phyloP scores from a whole-genome alignment of 92 coral and sea anemone species.

The Phenganax marumi region DNA sequence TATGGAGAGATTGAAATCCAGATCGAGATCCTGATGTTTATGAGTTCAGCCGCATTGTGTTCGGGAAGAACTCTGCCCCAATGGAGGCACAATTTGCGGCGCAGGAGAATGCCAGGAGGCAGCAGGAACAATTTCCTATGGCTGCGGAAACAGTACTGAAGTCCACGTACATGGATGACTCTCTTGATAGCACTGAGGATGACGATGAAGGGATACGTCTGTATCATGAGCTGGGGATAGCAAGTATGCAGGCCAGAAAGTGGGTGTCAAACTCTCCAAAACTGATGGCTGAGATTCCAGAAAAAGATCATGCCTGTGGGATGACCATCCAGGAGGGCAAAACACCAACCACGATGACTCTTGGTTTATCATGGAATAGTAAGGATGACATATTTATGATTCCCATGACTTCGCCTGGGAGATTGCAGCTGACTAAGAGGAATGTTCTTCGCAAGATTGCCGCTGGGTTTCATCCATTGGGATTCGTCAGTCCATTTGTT shows the following conservation, averaged over 20 bases:
- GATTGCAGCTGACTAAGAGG: slow-evolving; percentile 48
- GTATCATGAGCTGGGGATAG: slow-evolving; percentile 41
- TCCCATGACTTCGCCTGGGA: slow-evolving; percentile 32
- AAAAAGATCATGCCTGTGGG: slow-evolving; percentile 53
- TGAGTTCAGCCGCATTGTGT: no score
- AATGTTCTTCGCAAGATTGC: slow-evolving; percentile 53
- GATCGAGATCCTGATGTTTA: no score
- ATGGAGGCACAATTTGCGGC: no score
- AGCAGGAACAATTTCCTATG: no score
- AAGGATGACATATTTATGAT: slow-evolving; percentile 36
- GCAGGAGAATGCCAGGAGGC: no score
- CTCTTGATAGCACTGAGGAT: no score
- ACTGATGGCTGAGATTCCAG: slow-evolving; percentile 51
- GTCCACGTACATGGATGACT: no score
- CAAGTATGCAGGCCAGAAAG: slow-evolving; percentile 57
- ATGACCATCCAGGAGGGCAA: slow-evolving; percentile 42
- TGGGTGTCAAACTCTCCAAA: slow-evolving; percentile 54
- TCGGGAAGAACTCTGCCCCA: no score
- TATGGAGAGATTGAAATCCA: no score
- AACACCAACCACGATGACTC: slow-evolving; percentile 8
- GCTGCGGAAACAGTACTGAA: no score
- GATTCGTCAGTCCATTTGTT: slow-evolving; percentile 51
- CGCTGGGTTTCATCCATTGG: slow-evolving; percentile 53
- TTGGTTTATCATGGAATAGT: slow-evolving; percentile 24
- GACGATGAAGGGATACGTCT: no score